Base-by-base conservation (phyloP, 2,888 invertebrate species). In the Holacanthella duospinosa region DNA sequence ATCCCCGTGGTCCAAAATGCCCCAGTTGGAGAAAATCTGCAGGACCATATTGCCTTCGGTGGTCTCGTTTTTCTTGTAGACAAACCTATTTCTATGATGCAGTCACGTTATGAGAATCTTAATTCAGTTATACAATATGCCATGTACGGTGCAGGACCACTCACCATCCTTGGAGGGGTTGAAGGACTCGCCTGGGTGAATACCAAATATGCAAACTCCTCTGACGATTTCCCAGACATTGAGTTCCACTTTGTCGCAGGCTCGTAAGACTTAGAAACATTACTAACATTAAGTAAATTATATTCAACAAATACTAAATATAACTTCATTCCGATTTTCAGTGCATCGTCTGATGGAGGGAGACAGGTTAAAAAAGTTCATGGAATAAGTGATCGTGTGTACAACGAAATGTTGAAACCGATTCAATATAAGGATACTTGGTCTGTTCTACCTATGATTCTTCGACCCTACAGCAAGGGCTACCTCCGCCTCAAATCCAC, bases 221-320 rank as follows among this genome's bases (percentile, higher is more conserved):
- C 86, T 1, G 83, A 85, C 1, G 82, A 86, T 67, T 89, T 88
- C 84, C 93, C 93, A 0, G 93, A 93, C 73, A 85, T 93, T 55
- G 91, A 93, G 74, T 89, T 93, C 74, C 93, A 93, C 75, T 92
- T 93, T 86, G 91, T 92, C 1, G 92, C 93, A 1, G 90, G 93
- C 0, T 89, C 70, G 72, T 72, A 69, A 71, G 72, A 64, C 3
- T 21, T n/a, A 6, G 58, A 28, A 24, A 6, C n/a, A 25, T 44
- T 26, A 58, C 29, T 36, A 6, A 9, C 36, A 6, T 9, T 36
- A 9, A n/a, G n/a, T n/a, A n/a, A 12, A 44, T 24, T 25, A 4
- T 55, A 28, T 29, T 55, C 9, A 28, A 6, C 4, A 29, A 36
- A n/a, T 3, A 48, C n/a, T 48, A 29, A 27, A 58, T 19, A 27